Evolutionary conservation across 2,888 invertebrate genomes (phyloP), one percentile per base, ranked within the genome.

Genomic region (Drepanosiphum platanoidis): DNA sequence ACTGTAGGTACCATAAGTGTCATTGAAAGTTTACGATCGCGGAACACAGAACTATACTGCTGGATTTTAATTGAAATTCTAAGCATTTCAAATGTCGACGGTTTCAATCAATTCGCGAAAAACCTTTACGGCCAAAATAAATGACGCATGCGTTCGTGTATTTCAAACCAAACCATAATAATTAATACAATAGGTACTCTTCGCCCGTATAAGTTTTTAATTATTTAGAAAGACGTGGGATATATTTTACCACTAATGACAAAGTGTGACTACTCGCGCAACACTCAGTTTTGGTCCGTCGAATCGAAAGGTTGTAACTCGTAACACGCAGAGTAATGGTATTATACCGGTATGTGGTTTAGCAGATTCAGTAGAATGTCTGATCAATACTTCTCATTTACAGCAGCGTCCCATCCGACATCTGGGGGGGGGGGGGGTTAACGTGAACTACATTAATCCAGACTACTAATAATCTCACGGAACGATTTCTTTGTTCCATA

Each of bases 361-460:
- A 68, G 32, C 22, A 15, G 13, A 68, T 68, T 68, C 15, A n/a
- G 32, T 34, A 46, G 52, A 11, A 32, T 18, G 34, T 52, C 68
- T 80, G 68, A 80, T 70, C 80, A 52, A 70, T 80, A 80, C 70
- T 70, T n/a, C 36, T 52, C 36, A 52, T 80, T 27, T 36, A 9
- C n/a, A 15, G 22, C 68, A 61, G 11, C 61, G n/a, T 27, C 27
- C 42, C 22, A 3, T 22, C 39, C 13, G 61, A 42, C 64, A 78
- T 27, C n/a, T n/a, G n/a, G n/a, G n/a, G n/a, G n/a, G n/a, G n/a
- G n/a, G n/a, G n/a, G n/a, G n/a, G 13, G 64, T 39, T 22, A 52
- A 52, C 18, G 52, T 3, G 22, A 52, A 52, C 52, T 52, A 18
- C 7, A 5, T 18, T 52, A 52, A 52, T 52, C 4, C 1, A 42